Percentiles rank a stretch among this genome's conserved stretches.
Evolutionary conservation across 2,113 vertebrate species (phyloP).

Genomic region (Catharus bicknelli): DNA sequence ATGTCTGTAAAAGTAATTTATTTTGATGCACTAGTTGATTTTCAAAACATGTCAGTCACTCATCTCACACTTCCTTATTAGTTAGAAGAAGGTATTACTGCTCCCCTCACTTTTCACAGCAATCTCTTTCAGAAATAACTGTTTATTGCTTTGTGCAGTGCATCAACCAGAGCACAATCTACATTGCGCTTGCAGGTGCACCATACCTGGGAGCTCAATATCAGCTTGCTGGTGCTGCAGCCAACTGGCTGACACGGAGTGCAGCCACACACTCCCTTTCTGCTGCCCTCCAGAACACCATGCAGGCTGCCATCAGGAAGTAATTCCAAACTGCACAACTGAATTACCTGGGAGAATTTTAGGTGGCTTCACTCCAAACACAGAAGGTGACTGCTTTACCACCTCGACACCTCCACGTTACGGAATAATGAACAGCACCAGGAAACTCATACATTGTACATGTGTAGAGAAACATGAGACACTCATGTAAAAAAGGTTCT

Average conservation of each 20-base stretch:
- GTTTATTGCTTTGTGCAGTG: not conserved
- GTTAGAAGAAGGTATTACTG: not conserved
- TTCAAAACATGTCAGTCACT: not conserved
- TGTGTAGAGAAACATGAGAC: not conserved
- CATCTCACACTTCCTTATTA: not conserved
- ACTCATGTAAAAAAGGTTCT: not conserved
- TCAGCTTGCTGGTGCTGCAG: not conserved
- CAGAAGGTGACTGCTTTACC: not conserved
- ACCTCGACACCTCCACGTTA: accelerated
- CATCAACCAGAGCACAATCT: not conserved
- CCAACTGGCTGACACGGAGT: accelerated
- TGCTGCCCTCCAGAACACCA: not conserved
- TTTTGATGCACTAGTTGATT: not conserved
- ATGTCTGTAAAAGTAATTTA: not conserved
- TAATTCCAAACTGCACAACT: not conserved
- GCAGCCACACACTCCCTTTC: not conserved
- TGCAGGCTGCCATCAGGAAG: not conserved
- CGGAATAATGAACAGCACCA: not conserved
- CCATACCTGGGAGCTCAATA: not conserved
- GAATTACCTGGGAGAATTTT: not conserved
- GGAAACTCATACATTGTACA: not conserved
- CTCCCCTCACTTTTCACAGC: not conserved
- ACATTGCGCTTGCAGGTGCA: not conserved
- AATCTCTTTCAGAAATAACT: not conserved
- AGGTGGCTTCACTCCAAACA: not conserved